These are phyloP conservation scores for Graptemys geographica DNA, from an alignment of 2,797 vertebrate species.

Conservation along the genomic window DNA sequence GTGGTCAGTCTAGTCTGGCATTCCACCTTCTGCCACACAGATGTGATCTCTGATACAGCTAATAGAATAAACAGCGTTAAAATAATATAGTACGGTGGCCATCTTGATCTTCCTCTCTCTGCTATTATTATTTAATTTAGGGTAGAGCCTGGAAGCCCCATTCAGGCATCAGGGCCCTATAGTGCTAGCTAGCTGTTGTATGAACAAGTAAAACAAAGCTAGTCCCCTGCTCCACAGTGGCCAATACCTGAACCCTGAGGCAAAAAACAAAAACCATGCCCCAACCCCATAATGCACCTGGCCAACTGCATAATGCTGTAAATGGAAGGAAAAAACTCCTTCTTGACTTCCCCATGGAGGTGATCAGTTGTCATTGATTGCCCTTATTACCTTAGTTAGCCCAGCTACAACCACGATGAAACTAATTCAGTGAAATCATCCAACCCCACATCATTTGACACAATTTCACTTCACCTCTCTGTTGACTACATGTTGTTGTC, in stretches of 20 bases:
- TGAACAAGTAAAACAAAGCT: slow-evolving; percentile 24
- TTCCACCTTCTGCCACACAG: neutral
- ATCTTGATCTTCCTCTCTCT: neutral
- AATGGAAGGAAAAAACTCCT: slow-evolving; percentile 2
- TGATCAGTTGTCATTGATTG: neutral
- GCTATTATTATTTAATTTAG: slow-evolving; percentile 18
- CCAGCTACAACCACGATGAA: neutral
- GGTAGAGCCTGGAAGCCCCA: slow-evolving; percentile 29
- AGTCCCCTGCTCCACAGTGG: slow-evolving; percentile 5
- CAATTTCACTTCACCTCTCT: slow-evolving; percentile 78
- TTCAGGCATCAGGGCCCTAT: slow-evolving; percentile 8
- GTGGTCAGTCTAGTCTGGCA: neutral
- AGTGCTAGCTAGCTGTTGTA: slow-evolving; percentile 2
- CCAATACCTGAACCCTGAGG: neutral
- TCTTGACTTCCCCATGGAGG: neutral
- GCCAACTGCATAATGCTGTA: neutral
- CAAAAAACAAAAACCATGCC: slow-evolving; percentile 4
- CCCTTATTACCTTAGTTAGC: neutral
- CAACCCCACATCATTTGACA: neutral
- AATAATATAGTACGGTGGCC: slow-evolving; percentile 24
- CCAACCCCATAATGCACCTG: slow-evolving; percentile 27
- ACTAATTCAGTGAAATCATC: neutral
- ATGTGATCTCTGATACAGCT: neutral
- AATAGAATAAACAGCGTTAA: slow-evolving; percentile 33
- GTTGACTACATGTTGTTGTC: slow-evolving; percentile 78